Evolutionary conservation across 2,797 vertebrate genomes (phyloP), one percentile per base, ranked within the genome.

Genomic region (Cirrhinus molitorella): DNA sequence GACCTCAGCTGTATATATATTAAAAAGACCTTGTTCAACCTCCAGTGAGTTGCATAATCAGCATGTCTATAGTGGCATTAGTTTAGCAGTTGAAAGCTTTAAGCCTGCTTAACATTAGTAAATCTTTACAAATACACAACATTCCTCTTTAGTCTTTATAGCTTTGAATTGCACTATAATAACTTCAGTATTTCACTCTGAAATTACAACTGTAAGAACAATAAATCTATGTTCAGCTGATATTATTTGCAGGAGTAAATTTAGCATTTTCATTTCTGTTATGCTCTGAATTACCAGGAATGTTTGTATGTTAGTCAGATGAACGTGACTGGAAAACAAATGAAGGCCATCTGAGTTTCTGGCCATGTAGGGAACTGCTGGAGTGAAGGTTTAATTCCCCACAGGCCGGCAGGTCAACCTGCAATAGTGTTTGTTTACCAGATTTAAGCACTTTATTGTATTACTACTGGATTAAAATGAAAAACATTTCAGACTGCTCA

Each of bases 361-460:
- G 65, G 31, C 47, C 73, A 55, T 73, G 47, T 73, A 45, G 43
- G 59, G 47, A 40, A 61, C 34, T 23, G 57, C 63, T 51, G 34
- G 51, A 59, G n/a, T 1, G 8, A 17, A 23, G 31, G 21, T 40
- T 83, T 45, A 85, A 83, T 81, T 53, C 53, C 40, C 49, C 67
- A 55, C 19, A 78, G 49, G 28, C 61, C 14, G 21, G 28, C 23
- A 31, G 63, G 63, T 85, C 47, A 83, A 28, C 71, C 82, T 53
- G 63, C 67, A 79, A 86, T 63, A 74, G 45, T 55, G 13, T 82
- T 82, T 86, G 66, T 85, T 85, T 88, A 72, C 28, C 66, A 77
- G 40, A 71, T 14, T 79, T 83, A 57, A 37, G 61, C 76, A 85
- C 43, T 34, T 86, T 75, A 87, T 85, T 82, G 70, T 57, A 81